Evolutionary conservation across 2,797 vertebrate species (phyloP).

Genomic region (Bradypodion ventrale): DNA sequence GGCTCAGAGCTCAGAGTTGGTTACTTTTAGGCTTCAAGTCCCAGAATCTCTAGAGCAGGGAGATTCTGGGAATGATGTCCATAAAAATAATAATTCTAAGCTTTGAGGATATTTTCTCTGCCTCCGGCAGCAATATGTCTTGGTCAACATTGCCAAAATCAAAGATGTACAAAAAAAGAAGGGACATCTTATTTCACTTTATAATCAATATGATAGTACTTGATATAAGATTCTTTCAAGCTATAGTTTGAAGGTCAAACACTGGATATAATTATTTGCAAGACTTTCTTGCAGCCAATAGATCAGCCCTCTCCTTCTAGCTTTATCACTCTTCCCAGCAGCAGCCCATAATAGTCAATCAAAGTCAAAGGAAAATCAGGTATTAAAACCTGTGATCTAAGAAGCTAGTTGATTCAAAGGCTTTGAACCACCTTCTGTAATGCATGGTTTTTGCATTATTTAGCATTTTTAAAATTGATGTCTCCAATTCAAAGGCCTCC

Average conservation of each 20-base stretch:
- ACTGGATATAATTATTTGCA: background rate
- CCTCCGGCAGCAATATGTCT: background rate
- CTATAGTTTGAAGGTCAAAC: background rate
- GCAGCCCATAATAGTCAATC: background rate
- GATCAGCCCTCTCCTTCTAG: accelerated
- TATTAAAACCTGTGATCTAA: background rate
- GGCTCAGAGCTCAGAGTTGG: no score
- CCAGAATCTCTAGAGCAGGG: no score
- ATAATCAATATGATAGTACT: background rate
- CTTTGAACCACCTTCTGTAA: background rate
- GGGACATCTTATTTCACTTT: background rate
- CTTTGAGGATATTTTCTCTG: background rate
- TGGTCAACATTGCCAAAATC: background rate
- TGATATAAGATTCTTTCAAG: background rate
- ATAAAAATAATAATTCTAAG: no score
- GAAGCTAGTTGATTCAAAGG: background rate
- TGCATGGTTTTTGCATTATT: background rate
- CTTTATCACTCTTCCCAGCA: accelerated
- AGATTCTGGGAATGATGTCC: no score
- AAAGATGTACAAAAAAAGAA: background rate
- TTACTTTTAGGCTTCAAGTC: no score
- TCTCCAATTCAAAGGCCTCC: background rate
- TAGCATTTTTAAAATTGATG: background rate
- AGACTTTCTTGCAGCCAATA: background rate
- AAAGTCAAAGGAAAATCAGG: background rate